Conservation (phyloP, 2,113 vertebrate species). For the Gymnocephalus cernua region DNA sequence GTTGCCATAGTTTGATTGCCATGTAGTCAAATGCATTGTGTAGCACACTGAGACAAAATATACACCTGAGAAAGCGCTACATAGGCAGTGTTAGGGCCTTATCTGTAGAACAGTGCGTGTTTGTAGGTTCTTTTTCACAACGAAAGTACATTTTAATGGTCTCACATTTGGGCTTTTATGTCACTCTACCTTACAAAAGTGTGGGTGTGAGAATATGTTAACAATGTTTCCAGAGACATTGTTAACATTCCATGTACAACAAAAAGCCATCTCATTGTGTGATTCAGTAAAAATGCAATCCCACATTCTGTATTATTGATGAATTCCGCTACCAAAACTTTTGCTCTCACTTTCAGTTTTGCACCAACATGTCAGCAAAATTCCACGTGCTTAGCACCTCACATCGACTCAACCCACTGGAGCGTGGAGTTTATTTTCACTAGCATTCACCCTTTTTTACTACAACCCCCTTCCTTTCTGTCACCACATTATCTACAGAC, state of each 20-base stretch:
- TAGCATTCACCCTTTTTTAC: conserved; percentile 5
- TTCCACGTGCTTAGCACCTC: conserved; percentile 53
- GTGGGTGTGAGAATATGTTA: conserved; percentile 23
- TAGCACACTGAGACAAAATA: conserved; percentile 34
- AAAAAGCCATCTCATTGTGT: conserved; percentile 27
- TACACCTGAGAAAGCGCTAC: conserved; percentile 58
- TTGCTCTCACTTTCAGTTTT: conserved; percentile 34
- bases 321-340: conserved; percentile 20
- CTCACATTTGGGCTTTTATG: conserved; percentile 19
- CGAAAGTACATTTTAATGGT: conserved; percentile 7
- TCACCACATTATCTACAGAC: conserved; percentile 33
- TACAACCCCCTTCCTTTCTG: background rate
- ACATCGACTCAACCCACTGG: conserved; percentile 18
- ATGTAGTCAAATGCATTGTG: conserved; percentile 49
- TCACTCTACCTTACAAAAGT: conserved; percentile 11
- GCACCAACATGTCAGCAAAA: conserved; percentile 31
- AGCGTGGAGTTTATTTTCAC: conserved; percentile 40
- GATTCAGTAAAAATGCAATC: conserved; percentile 29
- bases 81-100: conserved; percentile 31
- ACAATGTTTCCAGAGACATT: conserved; percentile 21
- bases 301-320: conserved; percentile 48
- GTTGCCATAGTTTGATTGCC: background rate
- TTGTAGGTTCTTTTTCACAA: background rate
- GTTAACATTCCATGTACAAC: conserved; percentile 24
- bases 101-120: background rate